Base-by-base conservation (phyloP, 2,797 vertebrate genomes). In the Lemur catta region DNA sequence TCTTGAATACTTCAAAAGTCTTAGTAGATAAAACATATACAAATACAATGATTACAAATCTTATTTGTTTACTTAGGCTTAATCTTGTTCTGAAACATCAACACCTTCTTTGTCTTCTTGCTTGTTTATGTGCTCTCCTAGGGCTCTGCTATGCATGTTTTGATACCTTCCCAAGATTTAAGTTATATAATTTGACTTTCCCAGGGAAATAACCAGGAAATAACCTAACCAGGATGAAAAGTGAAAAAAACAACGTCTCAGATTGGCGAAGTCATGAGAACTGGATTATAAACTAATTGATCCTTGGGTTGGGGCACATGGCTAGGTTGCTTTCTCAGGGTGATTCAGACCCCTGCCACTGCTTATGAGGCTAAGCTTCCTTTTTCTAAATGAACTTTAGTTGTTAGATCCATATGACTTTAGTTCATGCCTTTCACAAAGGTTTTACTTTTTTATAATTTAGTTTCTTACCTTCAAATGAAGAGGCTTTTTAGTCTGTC, bases 1-100 rank as follows among this genome's bases (percentile, higher is more conserved):
- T 76, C 61, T 95, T 85, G 28, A 89, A 50, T 81, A 84, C 59
- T 57, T 74, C 55, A 86, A 72, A 93, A 76, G 41, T 72, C 63
- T 93, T 91, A 79, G 35, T 30, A 81, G 28, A 63, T 69, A 81
- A 75, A 71, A 75, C 41, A 38, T 90, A 85, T 22, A 63, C 13
- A 71, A 78, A 86, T 86, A 65, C 4, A 80, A 4, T 50, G 4
- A 72, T 59, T 76, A 35, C 1, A 82, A 50, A 67, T 50, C 28
- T 30, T 82, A 50, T 13, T 50, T 81, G 13, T 90, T 33, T 90
- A 15, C 43, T 65, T 92, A 33, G 48, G 30, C 26, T 75, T 76
- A 84, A 63, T 76, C 50, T 84, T 80, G 89, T 33, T 72, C 13
- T 85, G 72, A 93, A 84, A 65, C 13, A 87, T 24, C 30, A 76